Conservation (phyloP, 2,797 vertebrate genomes). For the Gallirallus australis region DNA sequence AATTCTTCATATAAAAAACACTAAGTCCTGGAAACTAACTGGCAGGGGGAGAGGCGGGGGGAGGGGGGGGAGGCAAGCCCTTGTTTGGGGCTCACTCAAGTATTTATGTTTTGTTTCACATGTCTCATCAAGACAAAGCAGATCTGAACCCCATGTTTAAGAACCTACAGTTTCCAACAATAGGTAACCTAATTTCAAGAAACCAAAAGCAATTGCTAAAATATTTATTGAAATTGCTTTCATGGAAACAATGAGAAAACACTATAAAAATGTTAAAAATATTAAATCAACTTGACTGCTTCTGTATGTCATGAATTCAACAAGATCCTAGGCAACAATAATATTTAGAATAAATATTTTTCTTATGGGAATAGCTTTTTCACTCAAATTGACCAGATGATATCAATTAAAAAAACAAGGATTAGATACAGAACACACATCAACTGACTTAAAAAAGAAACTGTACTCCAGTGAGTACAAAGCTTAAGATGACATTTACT, state of each 20-base stretch:
- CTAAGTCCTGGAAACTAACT: background rate
- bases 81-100: background rate
- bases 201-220: conserved; percentile 36
- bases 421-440: conserved; percentile 36
- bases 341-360: conserved; percentile 71
- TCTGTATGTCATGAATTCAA: conserved; percentile 55
- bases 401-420: conserved; percentile 52
- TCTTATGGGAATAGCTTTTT: conserved; percentile 56
- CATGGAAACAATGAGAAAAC: conserved; percentile 66
- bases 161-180: conserved; percentile 5
- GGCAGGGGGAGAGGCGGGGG: too few species aligned
- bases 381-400: conserved; percentile 59
- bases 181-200: conserved; percentile 39
- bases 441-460: background rate
- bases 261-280: conserved; percentile 36
- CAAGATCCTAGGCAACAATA: conserved; percentile 70
- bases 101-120: conserved; percentile 10
- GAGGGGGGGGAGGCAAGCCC: background rate
- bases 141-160: background rate
- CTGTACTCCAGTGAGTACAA: background rate
- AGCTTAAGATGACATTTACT: background rate
- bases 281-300: conserved; percentile 45
- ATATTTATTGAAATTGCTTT: conserved; percentile 56
- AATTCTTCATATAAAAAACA: background rate
- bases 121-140: conserved; percentile 5